Evolutionary conservation across 1,140 invertebrate genomes (phyloP), one percentile per base, ranked within the genome.

Genomic region (Parapsyche elsis): DNA sequence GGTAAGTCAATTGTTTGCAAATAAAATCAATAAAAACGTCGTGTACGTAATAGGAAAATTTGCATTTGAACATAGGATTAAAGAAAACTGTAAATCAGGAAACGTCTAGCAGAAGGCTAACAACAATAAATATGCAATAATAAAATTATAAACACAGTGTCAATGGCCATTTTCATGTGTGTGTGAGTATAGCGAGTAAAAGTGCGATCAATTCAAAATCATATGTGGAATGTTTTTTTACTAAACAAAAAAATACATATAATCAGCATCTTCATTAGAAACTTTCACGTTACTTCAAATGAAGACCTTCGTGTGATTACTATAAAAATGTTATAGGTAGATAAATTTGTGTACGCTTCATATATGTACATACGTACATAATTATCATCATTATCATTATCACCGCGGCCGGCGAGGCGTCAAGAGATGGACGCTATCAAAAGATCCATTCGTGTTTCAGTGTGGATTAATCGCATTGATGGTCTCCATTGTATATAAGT

Each of bases 61-160:
- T 26, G 4, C 21, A 67, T 67, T 67, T 14, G n/a, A 67, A 5
- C 24, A 61, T 23, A 23, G 16, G n/a, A 61, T 67, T 12, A 67
- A 26, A 24, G 24, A 67, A 67, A 67, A 67, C 49, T 14, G 14
- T 9, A 26, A 67, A 67, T 67, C 64, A 67, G 64, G 64, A 67
- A 67, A 26, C 64, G 64, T 23, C 21, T 67, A 2, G 1, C 12
- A 24, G 21, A 67, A 67, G 64, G 64, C 26, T 21, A 67, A 61
- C 59, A 19, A 61, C 59, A 19, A 23, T 23, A 21, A 23, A 26
- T 67, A 9, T n/a, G 64, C n/a, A 67, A 12, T 64, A 23, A n/a
- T 24, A 67, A 67, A 53, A 67, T 67, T 12, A 16, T 53, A 14
- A 53, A 53, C 49, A 53, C 49, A 16, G n/a, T 26, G 64, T 67